Evolutionary conservation across 1,140 invertebrate species (phyloP), one percentile per base, ranked within the genome.

Genomic region (Augochlora pura): DNA sequence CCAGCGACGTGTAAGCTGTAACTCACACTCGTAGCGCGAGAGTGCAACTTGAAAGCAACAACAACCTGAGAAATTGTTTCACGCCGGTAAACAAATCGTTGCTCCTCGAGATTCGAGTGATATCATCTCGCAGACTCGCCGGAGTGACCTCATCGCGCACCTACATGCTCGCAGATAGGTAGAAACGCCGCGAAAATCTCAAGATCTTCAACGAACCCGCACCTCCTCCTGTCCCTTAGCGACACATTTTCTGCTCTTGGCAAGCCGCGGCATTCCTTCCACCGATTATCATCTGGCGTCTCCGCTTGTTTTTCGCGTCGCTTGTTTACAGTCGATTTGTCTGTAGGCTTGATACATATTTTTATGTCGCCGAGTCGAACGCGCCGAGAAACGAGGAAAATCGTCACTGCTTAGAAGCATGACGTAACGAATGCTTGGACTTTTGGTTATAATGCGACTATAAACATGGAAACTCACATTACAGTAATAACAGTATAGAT

Each of bases 121-220:
- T 81, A 72, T 81, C 80, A 81, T 62, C 80, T 32, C 39, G 18
- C 25, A 57, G 65, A 23, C 62, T 63, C 75, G 80, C 49, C 49
- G 68, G 9, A 54, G 27, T 81, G 75, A 81, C 63, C 62, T 78
- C 80, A 81, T 81, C 80, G 67, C 80, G 67, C 80, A 42, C 54
- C 62, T 77, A 66, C 75, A 42, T 65, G n/a, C 32, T 52, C 27
- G 42, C 64, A 57, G 68, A 72, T 72, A 78, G 42, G 67, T 54
- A 72, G 54, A 54, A 57, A 67, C 67, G 63, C 67, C 39, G 23
- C 6, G 72, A 46, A 80, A 60, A 76, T 76, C 71, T 60, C 54
- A 7, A 63, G 59, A 72, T 65, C 62, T 57, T 52, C 74, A n/a
- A 38, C 54, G 16, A 73, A 76, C 57, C 54, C 64, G 42, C 10